These are phyloP conservation scores for Hyposoter didymator DNA, from an alignment of 2,888 invertebrate genomes.

Conservation along the genomic window DNA sequence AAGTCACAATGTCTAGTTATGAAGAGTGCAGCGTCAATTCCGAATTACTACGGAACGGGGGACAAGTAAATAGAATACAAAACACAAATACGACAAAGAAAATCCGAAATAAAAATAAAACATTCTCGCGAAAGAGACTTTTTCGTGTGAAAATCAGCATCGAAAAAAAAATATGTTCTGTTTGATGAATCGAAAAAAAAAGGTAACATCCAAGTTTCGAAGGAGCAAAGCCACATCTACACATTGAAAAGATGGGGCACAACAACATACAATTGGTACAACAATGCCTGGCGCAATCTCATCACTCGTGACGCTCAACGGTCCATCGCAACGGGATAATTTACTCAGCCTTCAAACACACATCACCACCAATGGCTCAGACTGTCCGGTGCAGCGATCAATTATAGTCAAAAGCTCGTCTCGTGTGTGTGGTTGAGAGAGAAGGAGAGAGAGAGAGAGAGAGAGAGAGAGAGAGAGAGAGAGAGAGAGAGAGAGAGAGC, in stretches of 20 bases:
- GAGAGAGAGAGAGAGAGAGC: neutral
- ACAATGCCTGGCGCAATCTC: slow-evolving; percentile 49
- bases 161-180: neutral
- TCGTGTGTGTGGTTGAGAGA: neutral
- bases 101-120: neutral
- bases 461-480: neutral
- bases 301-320: slow-evolving; percentile 31
- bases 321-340: slow-evolving; percentile 37
- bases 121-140: neutral
- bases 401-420: neutral
- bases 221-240: slow-evolving; percentile 34
- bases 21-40: neutral
- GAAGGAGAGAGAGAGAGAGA: neutral
- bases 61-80: neutral
- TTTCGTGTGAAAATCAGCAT: neutral
- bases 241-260: slow-evolving; percentile 47
- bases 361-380: slow-evolving; percentile 33
- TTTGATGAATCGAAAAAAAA: neutral
- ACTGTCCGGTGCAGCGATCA: slow-evolving; percentile 14
- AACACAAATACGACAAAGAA: neutral
- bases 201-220: slow-evolving; percentile 11
- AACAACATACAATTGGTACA: slow-evolving; percentile 49
- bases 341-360: slow-evolving; percentile 40
- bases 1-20: neutral
- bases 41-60: neutral